Evolutionary conservation across 2,888 invertebrate species (phyloP).

Genomic region (Drosophila macrospina): DNA sequence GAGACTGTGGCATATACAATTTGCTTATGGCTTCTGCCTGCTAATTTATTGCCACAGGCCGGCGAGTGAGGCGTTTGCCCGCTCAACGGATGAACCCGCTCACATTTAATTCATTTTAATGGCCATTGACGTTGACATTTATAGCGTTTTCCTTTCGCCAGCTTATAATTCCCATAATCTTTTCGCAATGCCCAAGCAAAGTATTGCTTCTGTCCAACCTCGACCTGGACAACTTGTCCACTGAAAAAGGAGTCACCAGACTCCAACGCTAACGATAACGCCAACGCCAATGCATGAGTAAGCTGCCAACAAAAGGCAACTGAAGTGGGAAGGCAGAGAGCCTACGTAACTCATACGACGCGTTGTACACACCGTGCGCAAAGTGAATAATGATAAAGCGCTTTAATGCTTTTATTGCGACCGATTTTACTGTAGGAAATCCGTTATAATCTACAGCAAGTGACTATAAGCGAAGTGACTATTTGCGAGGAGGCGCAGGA

Average conservation of each 20-base stretch:
- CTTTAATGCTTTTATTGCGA: conserved; percentile 81
- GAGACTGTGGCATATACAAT: conserved; percentile 51
- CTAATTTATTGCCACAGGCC: conserved; percentile 59
- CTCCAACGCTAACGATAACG: neutral
- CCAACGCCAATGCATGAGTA: conserved; percentile 14
- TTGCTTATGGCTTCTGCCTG: conserved; percentile 57
- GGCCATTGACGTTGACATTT: conserved; percentile 78
- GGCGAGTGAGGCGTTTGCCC: neutral
- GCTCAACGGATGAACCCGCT: conserved; percentile 19
- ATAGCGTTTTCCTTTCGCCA: conserved; percentile 64
- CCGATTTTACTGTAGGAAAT: conserved; percentile 77
- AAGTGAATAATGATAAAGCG: conserved; percentile 82
- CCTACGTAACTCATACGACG: conserved; percentile 59
- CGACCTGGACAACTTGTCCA: conserved; percentile 15
- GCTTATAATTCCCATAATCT: conserved; percentile 78
- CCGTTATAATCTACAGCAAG: conserved; percentile 81
- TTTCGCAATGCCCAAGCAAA: conserved; percentile 58
- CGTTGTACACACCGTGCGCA: conserved; percentile 66
- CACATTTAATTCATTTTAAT: conserved; percentile 75
- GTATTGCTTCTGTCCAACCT: conserved; percentile 24
- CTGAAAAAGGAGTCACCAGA: conserved; percentile 22
- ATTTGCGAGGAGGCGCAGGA: conserved; percentile 43
- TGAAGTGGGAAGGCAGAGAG: neutral
- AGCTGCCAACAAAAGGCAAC: neutral
- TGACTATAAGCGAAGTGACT: conserved; percentile 79